These are phyloP conservation scores for Sialis lutaria DNA, from an alignment of 2,888 invertebrate species.

Conservation along the genomic window DNA sequence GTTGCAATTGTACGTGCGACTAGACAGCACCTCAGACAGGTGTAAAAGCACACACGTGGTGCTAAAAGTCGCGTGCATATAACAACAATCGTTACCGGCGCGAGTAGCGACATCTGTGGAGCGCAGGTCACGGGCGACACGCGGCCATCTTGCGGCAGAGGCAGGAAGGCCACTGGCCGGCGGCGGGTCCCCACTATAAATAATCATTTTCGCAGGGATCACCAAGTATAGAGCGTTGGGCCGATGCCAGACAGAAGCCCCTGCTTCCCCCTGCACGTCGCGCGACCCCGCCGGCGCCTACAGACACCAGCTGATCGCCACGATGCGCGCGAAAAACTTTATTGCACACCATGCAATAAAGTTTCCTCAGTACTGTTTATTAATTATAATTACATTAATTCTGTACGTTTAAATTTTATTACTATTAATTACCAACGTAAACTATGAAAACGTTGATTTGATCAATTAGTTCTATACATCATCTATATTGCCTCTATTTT, in stretches of 20 bases:
- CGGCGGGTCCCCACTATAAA: conserved; percentile 42
- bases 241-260: conserved; percentile 37
- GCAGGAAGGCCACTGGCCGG: conserved; percentile 34
- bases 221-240: conserved; percentile 83
- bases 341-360: too few relatives aligned
- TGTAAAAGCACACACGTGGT: too few relatives aligned
- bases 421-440: too few relatives aligned
- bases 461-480: too few relatives aligned
- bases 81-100: neutral
- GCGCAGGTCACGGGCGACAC: conserved; percentile 32
- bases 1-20: too few relatives aligned
- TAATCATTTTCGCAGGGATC: conserved; percentile 50
- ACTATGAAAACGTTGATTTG: too few relatives aligned
- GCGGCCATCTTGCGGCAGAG: conserved; percentile 17
- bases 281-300: neutral
- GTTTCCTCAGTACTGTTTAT: too few relatives aligned
- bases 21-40: too few relatives aligned
- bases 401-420: too few relatives aligned
- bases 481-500: too few relatives aligned
- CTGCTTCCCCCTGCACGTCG: neutral
- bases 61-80: too few relatives aligned
- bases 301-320: neutral
- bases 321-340: neutral
- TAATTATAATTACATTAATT: too few relatives aligned
- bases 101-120: conserved; percentile 4